Evolutionary conservation across 2,888 invertebrate species (phyloP), one percentile per base, ranked within the genome.

Genomic region (Leuctra nigra): DNA sequence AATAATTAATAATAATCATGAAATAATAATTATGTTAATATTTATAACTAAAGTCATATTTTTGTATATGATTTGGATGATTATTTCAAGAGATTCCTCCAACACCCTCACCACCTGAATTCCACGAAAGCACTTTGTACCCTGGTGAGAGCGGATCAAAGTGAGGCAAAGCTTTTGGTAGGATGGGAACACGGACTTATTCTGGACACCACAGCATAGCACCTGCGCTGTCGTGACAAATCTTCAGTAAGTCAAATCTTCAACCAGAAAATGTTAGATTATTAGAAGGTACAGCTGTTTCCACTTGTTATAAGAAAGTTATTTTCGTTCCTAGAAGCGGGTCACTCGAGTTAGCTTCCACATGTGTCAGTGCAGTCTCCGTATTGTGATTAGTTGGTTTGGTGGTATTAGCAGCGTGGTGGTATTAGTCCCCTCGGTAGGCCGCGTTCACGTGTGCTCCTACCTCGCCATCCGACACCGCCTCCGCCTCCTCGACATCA

Each of bases 391-490:
- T 50, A 50, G 50, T 50, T 33, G 35, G 50, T 35, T 20, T 33
- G 50, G 20, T 22, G 50, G 20, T 50, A 35, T 50, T 50, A 50
- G 50, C 47, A n/a, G 16, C 23, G 47, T 47, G 16, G 4, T 20
- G 44, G 23, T 44, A 44, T 44, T 44, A 33, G 50, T 50, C 35
- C n/a, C n/a, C n/a, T n/a, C n/a, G n/a, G n/a, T n/a, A n/a, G n/a
- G n/a, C n/a, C n/a, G n/a, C 7, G 29, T 29, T 29, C 29, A 6
- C 7, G 29, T 29, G 29, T 11, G 29, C 18, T 41, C 50, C 50
- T 50, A 50, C 50, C 50, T 50, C 50, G 33, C 33, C 33, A 16
- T 50, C 35, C 41, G 16, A 53, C 29, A 24, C 56, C 41, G 22
- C 36, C 16, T 22, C 56, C 22, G 7, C 48, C 14, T 14, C 48